A percentile compares a stretch with the other conserved stretches of the same genome.
Evolutionary conservation across 2,888 invertebrate species (phyloP).

Genomic region (Tenthredo scrophulariae): DNA sequence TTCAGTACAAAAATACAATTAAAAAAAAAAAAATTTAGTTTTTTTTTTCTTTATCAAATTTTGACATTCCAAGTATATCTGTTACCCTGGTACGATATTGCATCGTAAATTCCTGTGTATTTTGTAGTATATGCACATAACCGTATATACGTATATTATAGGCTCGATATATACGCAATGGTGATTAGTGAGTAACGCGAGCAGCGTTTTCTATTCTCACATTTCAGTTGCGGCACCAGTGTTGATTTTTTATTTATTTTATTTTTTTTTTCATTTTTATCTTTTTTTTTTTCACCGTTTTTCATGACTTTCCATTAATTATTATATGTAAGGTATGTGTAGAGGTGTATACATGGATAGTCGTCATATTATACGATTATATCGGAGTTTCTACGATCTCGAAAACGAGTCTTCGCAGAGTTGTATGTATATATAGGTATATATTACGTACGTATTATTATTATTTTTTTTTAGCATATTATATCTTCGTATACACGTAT

Average conservation of each 20-base stretch:
- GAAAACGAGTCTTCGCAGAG: neutral
- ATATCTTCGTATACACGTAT: neutral
- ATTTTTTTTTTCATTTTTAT: neutral
- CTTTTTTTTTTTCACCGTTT: neutral
- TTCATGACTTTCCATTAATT: constrained; percentile 26
- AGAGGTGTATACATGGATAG: neutral
- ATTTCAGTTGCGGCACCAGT: neutral
- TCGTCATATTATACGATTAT: neutral
- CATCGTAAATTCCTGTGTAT: neutral
- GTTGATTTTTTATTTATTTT: neutral
- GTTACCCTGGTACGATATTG: no score
- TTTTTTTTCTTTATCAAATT: no score
- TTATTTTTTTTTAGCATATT: neutral
- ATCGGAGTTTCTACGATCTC: neutral
- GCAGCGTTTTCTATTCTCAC: constrained; percentile 27
- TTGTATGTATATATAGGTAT: neutral
- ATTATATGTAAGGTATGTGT: neutral
- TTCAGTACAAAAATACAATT: no score
- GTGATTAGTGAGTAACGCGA: neutral
- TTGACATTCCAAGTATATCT: no score
- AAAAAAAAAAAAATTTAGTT: no score
- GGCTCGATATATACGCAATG: constrained; percentile 19
- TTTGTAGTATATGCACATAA: neutral
- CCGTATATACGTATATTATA: neutral
- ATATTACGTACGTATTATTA: neutral